Evolutionary conservation across 2,888 invertebrate genomes (phyloP).

Genomic region (Trachelus troglodyta): DNA sequence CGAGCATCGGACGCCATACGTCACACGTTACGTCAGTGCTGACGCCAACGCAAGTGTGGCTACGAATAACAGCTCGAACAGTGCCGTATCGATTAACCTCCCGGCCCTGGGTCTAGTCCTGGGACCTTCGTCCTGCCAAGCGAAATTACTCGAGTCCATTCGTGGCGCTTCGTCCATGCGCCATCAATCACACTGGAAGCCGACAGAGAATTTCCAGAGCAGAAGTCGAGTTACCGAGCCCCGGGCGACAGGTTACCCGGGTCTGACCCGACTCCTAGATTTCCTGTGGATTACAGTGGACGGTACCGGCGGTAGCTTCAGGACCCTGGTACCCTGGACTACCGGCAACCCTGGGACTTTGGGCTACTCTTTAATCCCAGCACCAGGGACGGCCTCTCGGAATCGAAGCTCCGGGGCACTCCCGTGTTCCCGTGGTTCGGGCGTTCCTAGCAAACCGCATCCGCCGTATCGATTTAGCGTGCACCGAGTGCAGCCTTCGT

Average conservation of each 20-base stretch:
- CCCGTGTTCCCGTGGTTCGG: slow-evolving; percentile 14
- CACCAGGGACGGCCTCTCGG: slow-evolving; percentile 9
- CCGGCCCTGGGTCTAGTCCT: slow-evolving; percentile 21
- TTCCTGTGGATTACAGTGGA: background rate
- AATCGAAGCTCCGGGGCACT: background rate
- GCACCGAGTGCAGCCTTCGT: slow-evolving; percentile 34
- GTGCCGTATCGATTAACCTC: slow-evolving; percentile 38
- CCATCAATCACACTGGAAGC: background rate
- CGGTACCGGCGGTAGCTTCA: too few relatives aligned
- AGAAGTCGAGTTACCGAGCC: too few relatives aligned
- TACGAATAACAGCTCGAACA: slow-evolving; percentile 33
- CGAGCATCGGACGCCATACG: background rate
- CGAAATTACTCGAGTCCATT: slow-evolving; percentile 27
- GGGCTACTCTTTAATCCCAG: background rate
- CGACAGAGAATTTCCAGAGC: too few relatives aligned
- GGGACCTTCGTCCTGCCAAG: slow-evolving; percentile 19
- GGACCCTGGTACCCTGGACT: background rate
- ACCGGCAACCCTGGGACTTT: background rate
- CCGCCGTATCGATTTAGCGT: slow-evolving; percentile 37
- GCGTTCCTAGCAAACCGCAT: slow-evolving; percentile 14
- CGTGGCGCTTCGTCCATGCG: background rate
- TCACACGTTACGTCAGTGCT: slow-evolving; percentile 27
- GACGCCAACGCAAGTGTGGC: slow-evolving; percentile 33
- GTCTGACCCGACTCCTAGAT: background rate
- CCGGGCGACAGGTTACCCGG: slow-evolving; percentile 1